A percentile compares a stretch with the other conserved stretches of the same genome.
Conservation (phyloP, 2,797 vertebrate genomes). For the Hybognathus amarus region DNA sequence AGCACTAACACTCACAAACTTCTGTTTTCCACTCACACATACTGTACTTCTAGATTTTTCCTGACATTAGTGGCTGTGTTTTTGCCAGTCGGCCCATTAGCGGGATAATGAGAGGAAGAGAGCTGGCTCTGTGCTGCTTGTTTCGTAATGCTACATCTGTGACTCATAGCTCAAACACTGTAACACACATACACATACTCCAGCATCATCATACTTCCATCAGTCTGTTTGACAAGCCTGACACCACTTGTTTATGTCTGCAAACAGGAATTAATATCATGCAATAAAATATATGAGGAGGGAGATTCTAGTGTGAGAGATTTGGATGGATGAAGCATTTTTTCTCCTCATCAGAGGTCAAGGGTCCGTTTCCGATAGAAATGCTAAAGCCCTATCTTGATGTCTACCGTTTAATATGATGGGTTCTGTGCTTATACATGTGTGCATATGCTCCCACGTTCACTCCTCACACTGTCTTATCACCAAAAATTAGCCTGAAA, state of each 20-base stretch:
- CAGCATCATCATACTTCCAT: constrained; percentile 56
- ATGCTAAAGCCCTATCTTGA: background rate
- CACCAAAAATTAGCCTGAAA: constrained; percentile 35
- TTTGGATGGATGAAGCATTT: constrained; percentile 33
- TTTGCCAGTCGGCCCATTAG: constrained; percentile 55
- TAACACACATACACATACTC: constrained; percentile 26
- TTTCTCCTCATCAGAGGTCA: constrained; percentile 25
- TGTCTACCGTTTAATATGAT: constrained; percentile 16
- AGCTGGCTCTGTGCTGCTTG: constrained; percentile 35
- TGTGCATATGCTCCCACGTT: background rate
- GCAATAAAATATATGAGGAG: constrained; percentile 30
- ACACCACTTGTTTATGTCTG: constrained; percentile 57
- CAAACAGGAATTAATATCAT: constrained; percentile 54
- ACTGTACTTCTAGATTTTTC: constrained; percentile 2
- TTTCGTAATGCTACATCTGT: constrained; percentile 54
- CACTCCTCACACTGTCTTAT: constrained; percentile 24
- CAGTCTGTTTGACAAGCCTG: constrained; percentile 58
- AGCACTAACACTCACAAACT: background rate
- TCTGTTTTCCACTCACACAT: background rate
- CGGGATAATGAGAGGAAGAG: constrained; percentile 45
- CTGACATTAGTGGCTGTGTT: constrained; percentile 43
- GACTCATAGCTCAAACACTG: constrained; percentile 46
- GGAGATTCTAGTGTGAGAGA: constrained; percentile 5
- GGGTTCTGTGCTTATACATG: background rate
- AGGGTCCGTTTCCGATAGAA: background rate